Base-by-base conservation (phyloP, 1,140 invertebrate genomes). In the Papilio machaon region DNA sequence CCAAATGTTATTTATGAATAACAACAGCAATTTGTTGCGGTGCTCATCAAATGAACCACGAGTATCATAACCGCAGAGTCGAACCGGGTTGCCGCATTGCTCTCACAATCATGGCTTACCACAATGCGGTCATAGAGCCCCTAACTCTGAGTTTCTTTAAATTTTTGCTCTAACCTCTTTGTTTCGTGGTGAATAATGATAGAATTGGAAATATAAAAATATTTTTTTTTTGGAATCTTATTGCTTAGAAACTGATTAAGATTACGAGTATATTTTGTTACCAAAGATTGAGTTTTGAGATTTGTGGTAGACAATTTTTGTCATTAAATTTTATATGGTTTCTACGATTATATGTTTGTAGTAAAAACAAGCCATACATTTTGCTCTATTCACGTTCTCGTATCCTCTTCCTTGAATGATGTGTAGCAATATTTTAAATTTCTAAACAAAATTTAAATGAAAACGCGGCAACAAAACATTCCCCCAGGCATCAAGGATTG, bases 361-460 rank as follows among this genome's bases (percentile, higher is more conserved):
- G 23, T 30, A 30, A 30, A 30, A 30, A 30, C 23, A 30, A 58
- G 38, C 4, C 54, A 58, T 19, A 58, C 5, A n/a, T 58, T 58
- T 58, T 35, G 1, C 11, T 67, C 1, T 30, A 67, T 67, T 67
- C 23, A 35, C 0, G 6, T 15, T 67, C 23, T 6, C 3, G 13
- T 35, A 35, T 11, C 4, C 52, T 5, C 19, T 30, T 64, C 23
- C 13, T 52, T 52, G 10, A 47, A 78, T 54, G 54, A 52, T 78
- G 17, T 10, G n/a, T 19, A n/a, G 35, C 58, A 79, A 79, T 67
- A 64, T 79, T 64, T 79, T n/a, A 79, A 60, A 79, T 79, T 67
- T 60, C 58, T 67, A 64, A 79, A 46, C 77, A 79, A 46, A 38
- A 64, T 75, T 75, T 52, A 30, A 75, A 10, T 46, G 77, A 30